Evolutionary conservation across 2,888 invertebrate species (phyloP), one percentile per base, ranked within the genome.

Genomic region (Ryuthela nishihirai): DNA sequence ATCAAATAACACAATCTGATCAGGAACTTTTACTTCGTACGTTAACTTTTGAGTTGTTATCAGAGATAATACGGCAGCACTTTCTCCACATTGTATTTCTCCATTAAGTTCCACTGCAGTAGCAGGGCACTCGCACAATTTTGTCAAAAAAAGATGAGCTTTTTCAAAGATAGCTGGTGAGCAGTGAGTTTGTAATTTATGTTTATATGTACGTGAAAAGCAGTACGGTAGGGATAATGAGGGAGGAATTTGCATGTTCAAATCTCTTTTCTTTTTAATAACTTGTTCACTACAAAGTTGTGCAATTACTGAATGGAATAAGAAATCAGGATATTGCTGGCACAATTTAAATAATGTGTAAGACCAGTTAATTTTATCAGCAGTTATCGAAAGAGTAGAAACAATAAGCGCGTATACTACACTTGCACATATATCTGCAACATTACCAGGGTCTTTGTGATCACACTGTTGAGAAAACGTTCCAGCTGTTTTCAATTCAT

Each of bases 271-370:
- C 70, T 63, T 59, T 0, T 82, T 80, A 9, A 85, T 79, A 69
- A 85, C 76, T 25, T 82, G 80, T 65, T 82, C 80, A 0, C 74
- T 67, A 7, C 82, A 76, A 34, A 85, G 78, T 67, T 82, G 79
- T 3, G 74, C 72, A 68, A 85, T 80, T 0, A 83, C 83, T 0
- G 76, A 74, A 45, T 81, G 75, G 3, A 88, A 73, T 4, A 83
- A 69, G 21, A 76, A 74, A 64, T 88, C 86, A 0, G 84, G 80
- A 72, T 83, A 88, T 64, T 82, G 82, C 66, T 84, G 83, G 69
- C 85, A 86, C 15, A 87, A 80, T 68, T 81, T 81, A 67, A 83
- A 85, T 58, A 87, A 75, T 64, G 85, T 84, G 66, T 82, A 80
- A 1, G 82, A 80, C 72, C 82, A 82, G 0, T 81, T 79, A 1